These are phyloP conservation scores for Mionectes olivaceus DNA, from an alignment of 2,797 vertebrate species.

Conservation along the genomic window DNA sequence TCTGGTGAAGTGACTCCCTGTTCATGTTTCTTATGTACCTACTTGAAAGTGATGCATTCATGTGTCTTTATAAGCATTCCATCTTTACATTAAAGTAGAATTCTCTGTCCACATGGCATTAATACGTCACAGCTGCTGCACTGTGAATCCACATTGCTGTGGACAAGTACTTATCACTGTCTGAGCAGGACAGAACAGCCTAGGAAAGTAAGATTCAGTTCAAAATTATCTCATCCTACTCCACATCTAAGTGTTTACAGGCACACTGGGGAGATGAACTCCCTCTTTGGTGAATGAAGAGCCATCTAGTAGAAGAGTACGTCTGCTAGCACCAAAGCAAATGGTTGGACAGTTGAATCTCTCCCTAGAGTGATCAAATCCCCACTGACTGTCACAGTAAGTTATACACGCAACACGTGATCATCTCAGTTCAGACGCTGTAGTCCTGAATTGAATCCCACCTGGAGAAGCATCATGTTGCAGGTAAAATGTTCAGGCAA, in stretches of 20 bases:
- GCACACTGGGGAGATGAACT: not conserved
- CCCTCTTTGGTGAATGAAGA: not conserved
- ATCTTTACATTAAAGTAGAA: not conserved
- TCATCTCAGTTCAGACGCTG: not conserved
- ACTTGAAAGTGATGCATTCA: not conserved
- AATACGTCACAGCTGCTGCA: not conserved
- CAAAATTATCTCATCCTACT: not conserved
- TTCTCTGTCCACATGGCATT: not conserved
- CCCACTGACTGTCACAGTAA: not conserved
- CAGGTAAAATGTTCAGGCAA: not conserved
- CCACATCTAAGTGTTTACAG: not conserved
- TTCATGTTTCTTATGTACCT: not conserved
- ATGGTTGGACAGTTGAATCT: not conserved
- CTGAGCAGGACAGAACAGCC: not conserved
- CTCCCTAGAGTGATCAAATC: not conserved
- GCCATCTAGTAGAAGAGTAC: not conserved
- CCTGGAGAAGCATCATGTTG: not conserved
- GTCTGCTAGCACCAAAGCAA: not conserved
- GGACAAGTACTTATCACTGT: not conserved
- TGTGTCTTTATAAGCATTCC: not conserved
- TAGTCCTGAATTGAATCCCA: not conserved
- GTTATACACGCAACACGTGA: not conserved
- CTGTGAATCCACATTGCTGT: not conserved
- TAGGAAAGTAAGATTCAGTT: not conserved
- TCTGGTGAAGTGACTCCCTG: not conserved